Base-by-base conservation (phyloP, 2,797 vertebrate species). In the Acipenser oxyrinchus region DNA sequence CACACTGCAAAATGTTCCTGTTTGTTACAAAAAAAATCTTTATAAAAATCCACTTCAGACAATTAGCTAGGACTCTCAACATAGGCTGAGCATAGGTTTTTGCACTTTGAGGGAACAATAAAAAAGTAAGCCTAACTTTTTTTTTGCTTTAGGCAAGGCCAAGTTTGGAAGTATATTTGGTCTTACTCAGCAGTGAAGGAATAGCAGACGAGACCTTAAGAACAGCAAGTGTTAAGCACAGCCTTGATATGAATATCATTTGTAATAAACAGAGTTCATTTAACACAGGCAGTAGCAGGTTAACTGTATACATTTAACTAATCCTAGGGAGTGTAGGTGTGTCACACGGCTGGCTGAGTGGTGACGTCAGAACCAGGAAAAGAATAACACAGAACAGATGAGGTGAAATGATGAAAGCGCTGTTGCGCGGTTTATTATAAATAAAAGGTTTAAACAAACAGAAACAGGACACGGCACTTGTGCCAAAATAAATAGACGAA, bases 11-110 rank as follows among this genome's bases (percentile, higher is more conserved):
- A 88, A 86, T 77, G 82, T 76, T 86, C 84, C 86, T 85, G 86
- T 87, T 89, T 83, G 86, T 81, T 89, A 89, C 90, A 88, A 87
- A 90, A 87, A 89, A 85, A 80, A 80, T 89, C 37, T 37, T 37
- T 37, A 37, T 37, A 37, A 37, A 37, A 90, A 91, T 89, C 87
- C 88, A 91, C 88, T 90, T 90, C 81, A 84, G 81, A 84, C 81
- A 80, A 78, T 81, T 73, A 72, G 51, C 48, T 66, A 15, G 37
- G 58, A 53, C 6, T 51, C n/a, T 50, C 60, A 10, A 65, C 11
- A 66, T 23, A 11, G 10, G 60, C 58, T 62, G 55, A n/a, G 37
- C 13, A 15, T 7, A 64, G 8, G 49, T 48, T 48, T 10, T 67
- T 7, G 48, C 49, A 37, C 10, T 10, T 68, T 69, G 51, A 66